Base-by-base conservation (phyloP, 2,888 invertebrate genomes). In the Oeneis ivallda region DNA sequence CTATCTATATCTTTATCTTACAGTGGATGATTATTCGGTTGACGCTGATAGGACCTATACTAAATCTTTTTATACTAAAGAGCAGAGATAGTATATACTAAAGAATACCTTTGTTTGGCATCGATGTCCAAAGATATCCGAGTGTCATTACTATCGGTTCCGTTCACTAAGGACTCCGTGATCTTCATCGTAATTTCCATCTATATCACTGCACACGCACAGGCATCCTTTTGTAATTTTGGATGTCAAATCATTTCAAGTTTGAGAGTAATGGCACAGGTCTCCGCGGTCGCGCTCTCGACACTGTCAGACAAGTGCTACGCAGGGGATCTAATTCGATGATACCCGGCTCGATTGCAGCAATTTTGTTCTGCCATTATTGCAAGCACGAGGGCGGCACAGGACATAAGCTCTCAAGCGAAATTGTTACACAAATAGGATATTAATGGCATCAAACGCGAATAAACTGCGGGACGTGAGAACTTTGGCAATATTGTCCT, bases 301-400 rank as follows among this genome's bases (percentile, higher is more conserved):
- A 73, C 73, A 78, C 79, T 79, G 72, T 74, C 71, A 75, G 76
- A 78, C 74, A 70, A 72, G 76, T 67, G 65, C 66, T 64, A 70
- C 77, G 77, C 79, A 77, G 78, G 81, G 80, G 82, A 81, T 79
- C 81, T 86, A 87, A 88, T 85, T 84, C 80, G 80, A 84, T 86
- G 84, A 82, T 79, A 78, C 82, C 77, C 75, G 77, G 69, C 76
- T 82, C 85, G 83, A 87, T 87, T 88, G 87, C 87, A 76, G 83
- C 87, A 89, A 90, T 89, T 88, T 88, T 76, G 80, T 80, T 76
- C 79, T 72, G 79, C 83, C 79, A 86, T 84, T 86, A 86, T 76
- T 79, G 82, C 84, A 82, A 79, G 71, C 83, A 84, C 78, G 84
- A 83, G 85, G 85, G 86, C 83, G 85, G 79, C 75, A 83, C 84